Percentiles rank a stretch among this genome's conserved stretches.
Evolutionary conservation across 2,113 vertebrate genomes (phyloP).

Genomic region (Lagopus muta): DNA sequence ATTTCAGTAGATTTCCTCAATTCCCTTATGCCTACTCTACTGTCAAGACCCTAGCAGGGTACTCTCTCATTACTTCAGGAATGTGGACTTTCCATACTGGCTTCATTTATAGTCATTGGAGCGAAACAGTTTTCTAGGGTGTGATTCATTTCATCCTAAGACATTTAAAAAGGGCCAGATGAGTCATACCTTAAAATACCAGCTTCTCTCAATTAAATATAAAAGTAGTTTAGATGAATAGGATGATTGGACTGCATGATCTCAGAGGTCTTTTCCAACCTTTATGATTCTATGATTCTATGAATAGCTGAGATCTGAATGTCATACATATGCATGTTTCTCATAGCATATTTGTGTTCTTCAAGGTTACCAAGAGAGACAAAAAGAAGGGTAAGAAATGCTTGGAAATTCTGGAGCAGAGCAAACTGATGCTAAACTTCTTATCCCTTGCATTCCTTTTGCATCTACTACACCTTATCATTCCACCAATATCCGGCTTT

Average conservation of each 20-base stretch:
- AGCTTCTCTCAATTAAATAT: neutral
- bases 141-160: conserved; percentile 10
- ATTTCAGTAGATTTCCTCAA: neutral
- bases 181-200: neutral
- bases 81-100: neutral
- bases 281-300: too few relatives aligned
- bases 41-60: neutral
- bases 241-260: too few relatives aligned
- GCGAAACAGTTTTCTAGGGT: neutral
- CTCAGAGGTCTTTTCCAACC: too few relatives aligned
- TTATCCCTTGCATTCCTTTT: neutral
- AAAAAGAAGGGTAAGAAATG: neutral
- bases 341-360: neutral
- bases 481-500: neutral
- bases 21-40: neutral
- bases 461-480: neutral
- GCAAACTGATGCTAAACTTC: neutral
- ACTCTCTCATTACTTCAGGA: neutral
- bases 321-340: neutral
- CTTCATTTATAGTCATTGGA: neutral
- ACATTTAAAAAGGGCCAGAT: neutral
- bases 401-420: neutral
- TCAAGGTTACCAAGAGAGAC: neutral
- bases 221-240: neutral
- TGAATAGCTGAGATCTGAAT: neutral